Conservation (phyloP, 2,797 vertebrate species). For the Champsocephalus esox region DNA sequence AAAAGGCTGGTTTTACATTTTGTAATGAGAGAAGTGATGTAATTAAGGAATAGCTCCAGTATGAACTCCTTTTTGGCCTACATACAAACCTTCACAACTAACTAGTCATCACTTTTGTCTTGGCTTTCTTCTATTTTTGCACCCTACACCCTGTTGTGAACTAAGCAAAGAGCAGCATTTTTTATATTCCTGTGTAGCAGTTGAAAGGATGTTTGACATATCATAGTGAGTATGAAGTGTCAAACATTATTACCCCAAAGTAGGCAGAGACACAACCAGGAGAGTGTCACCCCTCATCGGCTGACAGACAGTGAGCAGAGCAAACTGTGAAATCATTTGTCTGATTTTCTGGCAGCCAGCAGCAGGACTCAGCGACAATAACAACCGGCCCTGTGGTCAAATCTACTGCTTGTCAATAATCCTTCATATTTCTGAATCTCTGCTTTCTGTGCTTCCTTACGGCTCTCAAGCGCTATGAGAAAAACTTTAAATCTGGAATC, state of each 20-base stretch:
- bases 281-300: slow-evolving; percentile 54
- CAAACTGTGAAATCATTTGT: slow-evolving; percentile 62
- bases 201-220: slow-evolving; percentile 38
- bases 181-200: slow-evolving; percentile 14
- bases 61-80: neutral
- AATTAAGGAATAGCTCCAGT: neutral
- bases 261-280: slow-evolving; percentile 26
- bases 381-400: slow-evolving; percentile 58
- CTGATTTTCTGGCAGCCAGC: slow-evolving; percentile 51
- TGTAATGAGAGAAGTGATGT: slow-evolving; percentile 6
- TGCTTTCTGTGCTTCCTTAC: slow-evolving; percentile 11
- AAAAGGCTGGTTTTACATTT: slow-evolving; percentile 12
- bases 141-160: neutral
- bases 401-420: slow-evolving; percentile 47
- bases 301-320: slow-evolving; percentile 49
- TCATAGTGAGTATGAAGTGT: slow-evolving; percentile 32
- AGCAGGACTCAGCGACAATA: slow-evolving; percentile 47
- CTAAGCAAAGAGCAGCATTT: slow-evolving; percentile 12
- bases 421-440: slow-evolving; percentile 28
- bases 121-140: neutral
- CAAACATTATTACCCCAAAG: slow-evolving; percentile 49
- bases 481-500: slow-evolving; percentile 11
- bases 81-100: slow-evolving; percentile 18
- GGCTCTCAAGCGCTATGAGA: slow-evolving; percentile 3
- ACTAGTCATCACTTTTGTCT: slow-evolving; percentile 18